Conservation (phyloP, 2,113 vertebrate genomes). For the Epinephelus cyanopodus region DNA sequence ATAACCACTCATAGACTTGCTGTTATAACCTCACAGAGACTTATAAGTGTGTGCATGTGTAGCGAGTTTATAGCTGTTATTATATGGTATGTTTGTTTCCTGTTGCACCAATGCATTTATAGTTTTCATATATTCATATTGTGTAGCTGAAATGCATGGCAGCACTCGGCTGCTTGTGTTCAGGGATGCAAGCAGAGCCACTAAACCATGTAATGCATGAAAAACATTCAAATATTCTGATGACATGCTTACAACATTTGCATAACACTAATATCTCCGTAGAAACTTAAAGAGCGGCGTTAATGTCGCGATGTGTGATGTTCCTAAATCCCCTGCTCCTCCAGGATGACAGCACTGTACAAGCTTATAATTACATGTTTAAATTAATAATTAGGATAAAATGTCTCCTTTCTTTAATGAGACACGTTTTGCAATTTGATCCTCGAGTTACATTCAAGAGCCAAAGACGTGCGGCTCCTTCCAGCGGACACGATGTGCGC, state of each 20-base stretch:
- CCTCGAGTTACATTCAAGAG: slow-evolving; percentile 27
- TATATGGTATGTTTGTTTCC: neutral
- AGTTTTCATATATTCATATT: neutral
- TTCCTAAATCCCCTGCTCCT: neutral
- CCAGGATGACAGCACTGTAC: neutral
- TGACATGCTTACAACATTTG: neutral
- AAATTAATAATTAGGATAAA: slow-evolving; percentile 3
- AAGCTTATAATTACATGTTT: neutral
- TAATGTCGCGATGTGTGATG: neutral
- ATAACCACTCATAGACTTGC: neutral
- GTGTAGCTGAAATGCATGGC: neutral
- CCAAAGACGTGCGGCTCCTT: neutral
- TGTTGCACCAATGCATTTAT: slow-evolving; percentile 3
- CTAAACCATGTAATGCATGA: neutral
- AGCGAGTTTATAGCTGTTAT: neutral
- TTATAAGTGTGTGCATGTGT: neutral
- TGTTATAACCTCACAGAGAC: neutral
- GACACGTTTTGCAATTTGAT: slow-evolving; percentile 41
- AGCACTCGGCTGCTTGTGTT: neutral
- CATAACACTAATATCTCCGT: neutral
- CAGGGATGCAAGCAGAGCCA: neutral
- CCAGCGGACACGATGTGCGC: neutral
- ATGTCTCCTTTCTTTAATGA: slow-evolving; percentile 4
- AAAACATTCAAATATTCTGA: neutral
- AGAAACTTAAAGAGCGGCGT: neutral